These are phyloP conservation scores for Callaeas wilsoni DNA, from an alignment of 2,113 vertebrate genomes.

Conservation along the genomic window DNA sequence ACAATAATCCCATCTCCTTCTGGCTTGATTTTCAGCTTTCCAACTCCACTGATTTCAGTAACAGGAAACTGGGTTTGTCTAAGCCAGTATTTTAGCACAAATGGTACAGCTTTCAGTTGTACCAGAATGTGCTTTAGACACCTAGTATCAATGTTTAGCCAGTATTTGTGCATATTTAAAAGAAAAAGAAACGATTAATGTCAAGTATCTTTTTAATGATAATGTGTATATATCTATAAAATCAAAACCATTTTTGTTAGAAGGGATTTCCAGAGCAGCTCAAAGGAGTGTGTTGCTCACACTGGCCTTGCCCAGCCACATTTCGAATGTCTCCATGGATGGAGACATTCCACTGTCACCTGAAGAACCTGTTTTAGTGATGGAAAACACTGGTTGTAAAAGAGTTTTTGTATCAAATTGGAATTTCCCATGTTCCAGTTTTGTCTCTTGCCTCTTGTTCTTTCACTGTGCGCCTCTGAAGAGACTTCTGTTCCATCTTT, in stretches of 20 bases:
- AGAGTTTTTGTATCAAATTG: not conserved
- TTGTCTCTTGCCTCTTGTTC: not conserved
- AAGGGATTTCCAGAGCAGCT: not conserved
- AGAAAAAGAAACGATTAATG: not conserved
- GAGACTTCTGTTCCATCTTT: not conserved
- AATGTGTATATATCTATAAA: not conserved
- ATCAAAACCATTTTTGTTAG: not conserved
- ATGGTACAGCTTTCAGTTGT: not conserved
- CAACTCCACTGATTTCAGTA: not conserved
- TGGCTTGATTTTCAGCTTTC: not conserved
- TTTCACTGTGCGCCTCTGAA: not conserved
- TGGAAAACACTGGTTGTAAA: not conserved
- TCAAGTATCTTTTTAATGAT: not conserved
- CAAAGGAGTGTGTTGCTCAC: not conserved
- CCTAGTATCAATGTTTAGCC: not conserved
- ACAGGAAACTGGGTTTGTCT: not conserved
- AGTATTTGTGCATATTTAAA: not conserved
- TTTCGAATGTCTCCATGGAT: not conserved
- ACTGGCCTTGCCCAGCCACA: rapidly evolving
- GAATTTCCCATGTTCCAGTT: not conserved
- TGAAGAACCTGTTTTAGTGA: not conserved
- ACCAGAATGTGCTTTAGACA: not conserved
- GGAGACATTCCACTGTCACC: not conserved
- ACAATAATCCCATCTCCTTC: not conserved
- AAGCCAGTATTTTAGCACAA: not conserved